Base-by-base conservation (phyloP, 2,888 invertebrate species). In the Megaustenia siamemsis region DNA sequence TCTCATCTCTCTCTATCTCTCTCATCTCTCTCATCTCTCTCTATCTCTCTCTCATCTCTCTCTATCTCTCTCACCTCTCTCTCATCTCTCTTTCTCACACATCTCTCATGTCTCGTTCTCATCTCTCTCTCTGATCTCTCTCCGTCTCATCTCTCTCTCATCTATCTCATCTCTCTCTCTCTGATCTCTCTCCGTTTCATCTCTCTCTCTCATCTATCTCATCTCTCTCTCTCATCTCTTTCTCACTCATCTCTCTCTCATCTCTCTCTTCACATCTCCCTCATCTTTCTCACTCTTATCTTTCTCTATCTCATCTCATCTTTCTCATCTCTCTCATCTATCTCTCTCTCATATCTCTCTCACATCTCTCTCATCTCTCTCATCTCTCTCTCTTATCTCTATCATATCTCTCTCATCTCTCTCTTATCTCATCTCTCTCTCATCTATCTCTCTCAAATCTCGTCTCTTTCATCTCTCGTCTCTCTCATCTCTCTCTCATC, bases 351-450 rank as follows among this genome's bases (percentile, higher is more conserved):
- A 45, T 35, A 15, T 45, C 35, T 35, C 43, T 28, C 1, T 28
- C 60, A 60, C 32, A 40, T 21, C 1, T 21, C 45, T 32, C 32
- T 18, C 32, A 40, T 1, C 35, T 35, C 24, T 28, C 66, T 21
- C 45, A 21, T 28, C 66, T 73, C 2, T 80, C 68, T 68, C 45
- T 43, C 68, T 21, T 21, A 45, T 32, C 28, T 35, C 28, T 35
- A 24, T 38, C 43, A n/a, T 38, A 24, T 40, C 40, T 38, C 56
- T 24, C 40, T 40, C 69, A 68, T 35, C 21, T 56, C 49, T 40
- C 32, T 43, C 73, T 75, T 63, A 45, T 77, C 68, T 66, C 45
- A 43, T 49, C 43, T 32, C 78, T 68, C 75, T 69, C 43, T 78
- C 49, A n/a, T 78, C 32, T 35, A 45, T 78, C 40, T 53, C 56